phyloP scores from a whole-genome alignment of 2,888 invertebrate species.

The Eledone cirrhosa region DNA sequence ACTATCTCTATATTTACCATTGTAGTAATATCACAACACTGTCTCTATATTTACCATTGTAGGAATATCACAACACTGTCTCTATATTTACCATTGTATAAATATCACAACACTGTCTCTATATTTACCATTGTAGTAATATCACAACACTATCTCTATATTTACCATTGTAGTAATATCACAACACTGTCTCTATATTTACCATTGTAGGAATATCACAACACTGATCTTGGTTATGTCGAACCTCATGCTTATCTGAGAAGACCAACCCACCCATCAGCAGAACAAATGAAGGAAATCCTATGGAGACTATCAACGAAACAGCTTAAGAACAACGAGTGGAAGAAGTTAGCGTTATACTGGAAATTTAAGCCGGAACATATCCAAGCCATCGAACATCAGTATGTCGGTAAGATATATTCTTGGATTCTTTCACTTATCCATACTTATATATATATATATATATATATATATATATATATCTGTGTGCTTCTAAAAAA shows the following conservation, averaged over 20 bases:
- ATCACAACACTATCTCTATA: too few species aligned
- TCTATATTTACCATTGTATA: too few species aligned
- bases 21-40: too few species aligned
- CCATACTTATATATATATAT: background rate
- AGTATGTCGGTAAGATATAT: slow-evolving; percentile 73
- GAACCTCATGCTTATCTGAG: slow-evolving; percentile 55
- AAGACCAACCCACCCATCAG: slow-evolving; percentile 54
- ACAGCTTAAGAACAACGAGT: slow-evolving; percentile 73
- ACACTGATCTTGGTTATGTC: slow-evolving; percentile 55
- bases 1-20: too few species aligned
- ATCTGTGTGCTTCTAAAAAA: background rate
- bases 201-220: slow-evolving; percentile 52
- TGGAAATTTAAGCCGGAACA: slow-evolving; percentile 78
- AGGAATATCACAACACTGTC: too few species aligned
- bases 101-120: too few species aligned
- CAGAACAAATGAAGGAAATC: slow-evolving; percentile 62
- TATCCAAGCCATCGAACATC: slow-evolving; percentile 77
- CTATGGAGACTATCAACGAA: slow-evolving; percentile 67
- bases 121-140: too few species aligned
- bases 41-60: too few species aligned
- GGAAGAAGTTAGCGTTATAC: slow-evolving; percentile 75
- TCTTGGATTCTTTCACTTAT: background rate
- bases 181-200: too few species aligned
- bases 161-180: slow-evolving; percentile 47
- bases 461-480: slow-evolving; percentile 1